Evolutionary conservation across 2,888 invertebrate genomes (phyloP).

Genomic region (Ennomos fuscantarius): DNA sequence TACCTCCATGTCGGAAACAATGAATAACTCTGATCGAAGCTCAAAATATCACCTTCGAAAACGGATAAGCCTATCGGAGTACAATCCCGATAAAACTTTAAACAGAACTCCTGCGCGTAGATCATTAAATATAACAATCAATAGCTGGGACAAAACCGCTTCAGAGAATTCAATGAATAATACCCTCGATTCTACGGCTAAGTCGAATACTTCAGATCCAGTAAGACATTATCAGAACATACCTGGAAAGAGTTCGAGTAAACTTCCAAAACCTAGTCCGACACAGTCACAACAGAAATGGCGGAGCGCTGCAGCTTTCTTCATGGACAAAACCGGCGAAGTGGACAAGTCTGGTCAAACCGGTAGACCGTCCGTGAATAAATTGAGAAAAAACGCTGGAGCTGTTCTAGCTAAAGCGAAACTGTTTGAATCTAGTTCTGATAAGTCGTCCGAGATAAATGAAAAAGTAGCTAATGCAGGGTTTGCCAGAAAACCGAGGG

Average conservation of each 20-base stretch:
- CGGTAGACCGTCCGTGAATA: conserved; percentile 90
- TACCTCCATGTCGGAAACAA: conserved; percentile 59
- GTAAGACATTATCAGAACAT: conserved; percentile 61
- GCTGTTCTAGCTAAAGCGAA: conserved; percentile 92
- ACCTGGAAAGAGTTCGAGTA: conserved; percentile 49
- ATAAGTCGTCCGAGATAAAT: conserved; percentile 73
- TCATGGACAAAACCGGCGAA: conserved; percentile 80
- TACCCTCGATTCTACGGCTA: conserved; percentile 58
- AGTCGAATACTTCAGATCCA: conserved; percentile 55
- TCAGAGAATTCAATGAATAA: conserved; percentile 66
- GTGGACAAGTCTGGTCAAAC: conserved; percentile 74
- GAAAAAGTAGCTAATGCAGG: conserved; percentile 62
- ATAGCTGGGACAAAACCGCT: conserved; percentile 61
- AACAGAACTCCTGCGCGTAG: conserved; percentile 66
- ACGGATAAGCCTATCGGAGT: conserved; percentile 67
- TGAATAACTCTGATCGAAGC: conserved; percentile 60
- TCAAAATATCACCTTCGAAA: conserved; percentile 69
- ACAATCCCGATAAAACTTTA: conserved; percentile 65
- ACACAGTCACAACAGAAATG: conserved; percentile 71
- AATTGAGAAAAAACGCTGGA: conserved; percentile 90
- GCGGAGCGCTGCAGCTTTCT: conserved; percentile 84
- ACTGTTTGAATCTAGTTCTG: conserved; percentile 87
- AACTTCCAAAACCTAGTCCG: conserved; percentile 56
- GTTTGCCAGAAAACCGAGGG: conserved; percentile 76
- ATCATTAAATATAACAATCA: conserved; percentile 64